These are phyloP conservation scores for Spheniscus mendiculus DNA, from an alignment of 2,113 vertebrate genomes.

Conservation along the genomic window DNA sequence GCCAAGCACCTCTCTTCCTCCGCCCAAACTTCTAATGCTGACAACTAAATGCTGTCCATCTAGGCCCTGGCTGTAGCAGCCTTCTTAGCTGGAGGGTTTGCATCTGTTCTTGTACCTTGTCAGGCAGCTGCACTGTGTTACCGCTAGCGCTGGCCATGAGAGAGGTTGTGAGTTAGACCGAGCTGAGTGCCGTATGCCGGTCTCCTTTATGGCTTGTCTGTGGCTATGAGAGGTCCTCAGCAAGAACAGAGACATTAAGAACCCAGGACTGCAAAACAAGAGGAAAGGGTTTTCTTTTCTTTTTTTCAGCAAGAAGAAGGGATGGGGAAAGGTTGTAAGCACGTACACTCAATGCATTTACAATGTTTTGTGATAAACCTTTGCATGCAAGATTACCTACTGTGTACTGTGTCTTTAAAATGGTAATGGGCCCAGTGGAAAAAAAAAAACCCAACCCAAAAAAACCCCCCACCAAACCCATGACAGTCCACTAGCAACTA, in stretches of 20 bases:
- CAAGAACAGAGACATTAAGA: not conserved
- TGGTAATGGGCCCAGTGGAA: slow-evolving; percentile 67
- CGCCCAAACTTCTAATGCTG: not conserved
- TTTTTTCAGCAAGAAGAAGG: not conserved
- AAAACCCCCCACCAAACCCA: not conserved
- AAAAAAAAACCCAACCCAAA: not conserved
- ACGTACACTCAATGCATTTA: not conserved
- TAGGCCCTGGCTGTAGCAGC: not conserved
- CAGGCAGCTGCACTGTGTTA: not conserved
- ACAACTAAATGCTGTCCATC: rapidly evolving
- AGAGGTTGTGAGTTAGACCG: rapidly evolving
- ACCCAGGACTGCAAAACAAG: not conserved
- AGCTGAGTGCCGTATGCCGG: rapidly evolving
- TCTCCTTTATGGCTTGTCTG: not conserved
- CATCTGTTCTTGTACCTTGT: rapidly evolving
- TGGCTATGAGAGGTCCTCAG: not conserved
- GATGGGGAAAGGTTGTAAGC: not conserved
- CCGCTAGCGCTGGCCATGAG: rapidly evolving
- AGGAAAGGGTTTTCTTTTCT: not conserved
- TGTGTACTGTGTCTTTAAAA: slow-evolving; percentile 73
- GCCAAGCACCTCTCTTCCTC: not conserved
- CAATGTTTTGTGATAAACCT: not conserved
- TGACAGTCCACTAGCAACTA: slow-evolving; percentile 81
- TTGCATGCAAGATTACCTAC: slow-evolving; percentile 13
- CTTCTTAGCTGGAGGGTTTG: not conserved